A percentile compares a stretch with the other conserved stretches of the same genome.
Evolutionary conservation across 2,888 invertebrate species (phyloP).

Genomic region (Halocaridina rubra): DNA sequence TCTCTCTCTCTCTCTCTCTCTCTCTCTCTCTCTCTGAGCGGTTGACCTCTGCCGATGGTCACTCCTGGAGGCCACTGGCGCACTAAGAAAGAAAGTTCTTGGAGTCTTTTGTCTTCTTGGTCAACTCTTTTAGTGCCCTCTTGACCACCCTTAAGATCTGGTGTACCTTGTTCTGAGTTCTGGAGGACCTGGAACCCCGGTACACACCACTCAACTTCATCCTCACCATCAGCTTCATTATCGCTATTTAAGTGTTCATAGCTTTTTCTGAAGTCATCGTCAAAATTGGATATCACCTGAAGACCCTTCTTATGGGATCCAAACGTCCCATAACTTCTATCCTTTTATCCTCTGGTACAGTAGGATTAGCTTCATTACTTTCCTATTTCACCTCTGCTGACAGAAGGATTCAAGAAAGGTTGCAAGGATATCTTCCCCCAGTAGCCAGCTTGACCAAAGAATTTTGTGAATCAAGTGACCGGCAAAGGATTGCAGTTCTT

Average conservation of each 20-base stretch:
- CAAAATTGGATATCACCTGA: not conserved
- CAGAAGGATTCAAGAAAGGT: slow-evolving; percentile 16
- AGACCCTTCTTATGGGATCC: not conserved
- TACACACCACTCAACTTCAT: not conserved
- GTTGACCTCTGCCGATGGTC: not conserved
- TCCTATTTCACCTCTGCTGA: slow-evolving; percentile 28
- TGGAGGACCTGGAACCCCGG: not conserved
- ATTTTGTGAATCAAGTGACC: no score
- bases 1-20: not conserved
- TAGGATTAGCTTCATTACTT: not conserved
- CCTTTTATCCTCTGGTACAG: slow-evolving; percentile 32
- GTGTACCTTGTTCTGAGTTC: not conserved
- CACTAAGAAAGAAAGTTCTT: not conserved
- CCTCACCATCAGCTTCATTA: not conserved
- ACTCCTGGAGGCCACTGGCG: not conserved
- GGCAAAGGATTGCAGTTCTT: no score
- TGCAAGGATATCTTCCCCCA: no score
- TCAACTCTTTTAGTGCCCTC: slow-evolving; percentile 14
- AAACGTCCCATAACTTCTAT: not conserved
- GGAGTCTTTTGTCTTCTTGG: not conserved
- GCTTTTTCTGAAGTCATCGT: not conserved
- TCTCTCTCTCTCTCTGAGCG: not conserved
- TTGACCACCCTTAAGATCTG: slow-evolving; percentile 23
- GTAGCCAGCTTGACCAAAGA: no score
- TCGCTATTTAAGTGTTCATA: not conserved